Evolutionary conservation across 2,113 vertebrate species (phyloP).

Genomic region (Scolopax mira): DNA sequence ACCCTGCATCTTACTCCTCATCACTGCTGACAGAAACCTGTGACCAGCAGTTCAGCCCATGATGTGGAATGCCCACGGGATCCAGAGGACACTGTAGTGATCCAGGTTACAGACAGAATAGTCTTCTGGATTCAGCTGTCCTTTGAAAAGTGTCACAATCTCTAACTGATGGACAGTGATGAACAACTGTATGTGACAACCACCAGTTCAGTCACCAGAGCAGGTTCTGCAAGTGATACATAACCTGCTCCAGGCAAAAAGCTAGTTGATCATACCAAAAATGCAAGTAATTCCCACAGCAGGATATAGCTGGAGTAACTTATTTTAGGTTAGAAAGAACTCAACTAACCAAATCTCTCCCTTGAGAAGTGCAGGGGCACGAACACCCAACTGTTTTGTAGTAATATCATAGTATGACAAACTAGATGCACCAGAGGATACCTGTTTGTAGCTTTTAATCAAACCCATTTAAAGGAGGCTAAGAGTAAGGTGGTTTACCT

Average conservation of each 20-base stretch:
- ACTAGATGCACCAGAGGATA: not conserved
- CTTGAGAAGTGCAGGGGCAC: not conserved
- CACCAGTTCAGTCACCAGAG: not conserved
- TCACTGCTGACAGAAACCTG: not conserved
- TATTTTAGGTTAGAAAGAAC: not conserved
- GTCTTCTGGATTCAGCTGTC: not conserved
- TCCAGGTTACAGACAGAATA: not conserved
- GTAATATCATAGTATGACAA: not conserved
- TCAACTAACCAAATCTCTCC: not conserved
- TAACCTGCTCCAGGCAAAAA: not conserved
- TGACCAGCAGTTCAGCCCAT: not conserved
- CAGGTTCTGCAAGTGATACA: not conserved
- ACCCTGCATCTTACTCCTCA: not conserved
- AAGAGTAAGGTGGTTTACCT: not conserved
- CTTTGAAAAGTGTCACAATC: not conserved
- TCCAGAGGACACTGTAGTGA: not conserved
- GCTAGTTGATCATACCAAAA: not conserved
- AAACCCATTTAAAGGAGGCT: not conserved
- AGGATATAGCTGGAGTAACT: not conserved
- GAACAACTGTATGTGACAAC: not conserved
- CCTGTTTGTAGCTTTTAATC: not conserved
- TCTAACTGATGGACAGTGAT: not conserved
- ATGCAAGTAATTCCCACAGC: not conserved
- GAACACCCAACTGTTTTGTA: not conserved
- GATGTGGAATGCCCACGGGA: not conserved